Base-by-base conservation (phyloP, 2,888 invertebrate genomes). In the Alcis repandata region DNA sequence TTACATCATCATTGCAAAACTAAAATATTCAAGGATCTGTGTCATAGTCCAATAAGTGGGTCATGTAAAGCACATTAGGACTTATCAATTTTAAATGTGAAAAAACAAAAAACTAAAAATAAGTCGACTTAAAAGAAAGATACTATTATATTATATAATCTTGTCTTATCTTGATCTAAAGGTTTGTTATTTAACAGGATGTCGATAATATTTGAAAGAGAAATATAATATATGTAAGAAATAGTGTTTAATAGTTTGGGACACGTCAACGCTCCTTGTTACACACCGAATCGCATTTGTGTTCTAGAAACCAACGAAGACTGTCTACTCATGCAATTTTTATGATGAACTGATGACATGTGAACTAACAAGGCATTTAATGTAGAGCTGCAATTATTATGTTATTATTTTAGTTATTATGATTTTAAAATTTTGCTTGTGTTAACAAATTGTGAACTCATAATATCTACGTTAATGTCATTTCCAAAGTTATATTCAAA, bases 261-360 rank as follows among this genome's bases (percentile, higher is more conserved):
- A 73, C 57, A 49, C 36, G 77, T 53, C 60, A 59, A 41, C 32
- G 63, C 61, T 72, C 76, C 78, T 76, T 80, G 76, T 72, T 72
- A 75, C 64, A 79, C 70, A 17, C 17, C 15, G 41, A 9, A 17
- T 8, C 41, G 41, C 17, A 41, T 7, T 41, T 41, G 17, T 17
- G 41, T 41, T 41, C 17, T 17, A 8, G 41, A 41, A 41, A 17
- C 4, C 15, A 41, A 41, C 17, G 17, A 41, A 15, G 13, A 13
- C 40, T 0, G 15, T 17, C 17, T 41, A 79, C 70, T 73, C 66
- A 72, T 73, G 78, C 77, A 75, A 77, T 77, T 79, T 79, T 0
- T 20, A 45, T 67, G 88, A 89, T 89, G 89, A 86, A 86, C 86
- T 85, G 72, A 80, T 27, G 6, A 6, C 27, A 27, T 81, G 73